phyloP scores from a whole-genome alignment of 2,888 invertebrate species.

The Polyommatus icarus region DNA sequence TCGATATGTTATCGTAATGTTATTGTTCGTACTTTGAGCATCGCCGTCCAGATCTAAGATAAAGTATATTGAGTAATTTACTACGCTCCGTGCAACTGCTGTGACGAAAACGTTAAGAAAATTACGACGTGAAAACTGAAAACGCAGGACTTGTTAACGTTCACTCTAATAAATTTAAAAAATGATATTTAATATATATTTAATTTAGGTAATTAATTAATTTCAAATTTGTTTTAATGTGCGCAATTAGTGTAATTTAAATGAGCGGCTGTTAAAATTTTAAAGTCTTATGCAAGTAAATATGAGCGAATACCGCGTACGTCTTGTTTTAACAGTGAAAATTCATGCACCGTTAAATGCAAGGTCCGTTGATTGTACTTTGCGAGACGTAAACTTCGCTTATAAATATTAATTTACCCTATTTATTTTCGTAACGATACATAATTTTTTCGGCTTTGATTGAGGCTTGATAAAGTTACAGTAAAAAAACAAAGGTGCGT shows the following conservation, averaged over 20 bases:
- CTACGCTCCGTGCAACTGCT: not conserved
- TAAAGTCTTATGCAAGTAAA: not conserved
- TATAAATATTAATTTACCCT: not conserved
- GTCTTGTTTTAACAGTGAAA: not conserved
- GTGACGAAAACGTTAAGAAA: not conserved
- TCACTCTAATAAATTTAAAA: not conserved
- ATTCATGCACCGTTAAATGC: slow-evolving; percentile 9
- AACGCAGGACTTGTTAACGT: not conserved
- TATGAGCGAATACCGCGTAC: not conserved
- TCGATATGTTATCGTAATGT: slow-evolving; percentile 25
- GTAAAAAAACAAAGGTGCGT: not conserved
- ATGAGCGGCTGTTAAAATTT: not conserved
- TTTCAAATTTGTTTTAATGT: not conserved
- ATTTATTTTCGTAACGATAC: not conserved
- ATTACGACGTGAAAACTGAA: not conserved
- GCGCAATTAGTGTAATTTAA: not conserved
- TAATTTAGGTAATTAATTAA: not conserved
- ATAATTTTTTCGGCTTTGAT: not conserved
- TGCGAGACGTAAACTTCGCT: not conserved
- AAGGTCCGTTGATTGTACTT: not conserved
- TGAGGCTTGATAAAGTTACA: not conserved
- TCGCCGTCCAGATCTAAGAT: slow-evolving; percentile 9
- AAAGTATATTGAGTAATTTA: slow-evolving; percentile 8
- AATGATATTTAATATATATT: not conserved
- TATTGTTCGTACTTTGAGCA: slow-evolving; percentile 20